phyloP scores from a whole-genome alignment of 2,797 vertebrate genomes.

The Mastacembelus armatus region DNA sequence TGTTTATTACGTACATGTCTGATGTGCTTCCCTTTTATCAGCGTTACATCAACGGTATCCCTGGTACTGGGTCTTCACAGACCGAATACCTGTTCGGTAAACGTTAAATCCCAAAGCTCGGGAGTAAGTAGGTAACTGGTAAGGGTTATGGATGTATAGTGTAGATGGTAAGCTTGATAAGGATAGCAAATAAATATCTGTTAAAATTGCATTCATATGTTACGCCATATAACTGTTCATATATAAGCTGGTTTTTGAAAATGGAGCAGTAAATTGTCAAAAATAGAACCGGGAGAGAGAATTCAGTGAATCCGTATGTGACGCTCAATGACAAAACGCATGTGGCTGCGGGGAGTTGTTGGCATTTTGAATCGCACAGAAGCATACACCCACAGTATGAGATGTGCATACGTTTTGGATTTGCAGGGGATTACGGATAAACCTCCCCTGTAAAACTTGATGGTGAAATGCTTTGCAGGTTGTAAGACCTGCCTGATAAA shows the following conservation, averaged over 20 bases:
- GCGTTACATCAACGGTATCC: conserved; percentile 36
- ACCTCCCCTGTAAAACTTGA: no score
- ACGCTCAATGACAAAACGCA: conserved; percentile 2
- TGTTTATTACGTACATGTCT: neutral
- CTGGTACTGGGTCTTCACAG: conserved; percentile 37
- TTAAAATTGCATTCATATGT: neutral
- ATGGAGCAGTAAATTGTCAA: neutral
- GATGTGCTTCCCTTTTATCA: conserved; percentile 17
- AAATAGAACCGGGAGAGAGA: no score
- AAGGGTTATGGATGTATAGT: no score
- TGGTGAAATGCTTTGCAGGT: neutral
- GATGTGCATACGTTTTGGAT: neutral
- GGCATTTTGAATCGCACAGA: neutral
- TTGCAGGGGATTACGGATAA: neutral
- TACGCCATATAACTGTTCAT: no score
- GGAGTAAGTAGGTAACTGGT: no score
- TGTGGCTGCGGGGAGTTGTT: conserved; percentile 27
- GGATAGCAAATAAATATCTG: neutral
- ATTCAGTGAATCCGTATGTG: conserved; percentile 17
- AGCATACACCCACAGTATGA: neutral
- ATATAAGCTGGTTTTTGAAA: neutral
- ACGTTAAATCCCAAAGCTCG: no score
- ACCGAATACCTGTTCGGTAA: conserved; percentile 19
- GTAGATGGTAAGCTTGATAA: no score
- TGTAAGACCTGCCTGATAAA: neutral